A percentile compares a stretch with the other conserved stretches of the same genome.
Evolutionary conservation across 2,113 vertebrate genomes (phyloP).

Genomic region (Phaethon lepturus): DNA sequence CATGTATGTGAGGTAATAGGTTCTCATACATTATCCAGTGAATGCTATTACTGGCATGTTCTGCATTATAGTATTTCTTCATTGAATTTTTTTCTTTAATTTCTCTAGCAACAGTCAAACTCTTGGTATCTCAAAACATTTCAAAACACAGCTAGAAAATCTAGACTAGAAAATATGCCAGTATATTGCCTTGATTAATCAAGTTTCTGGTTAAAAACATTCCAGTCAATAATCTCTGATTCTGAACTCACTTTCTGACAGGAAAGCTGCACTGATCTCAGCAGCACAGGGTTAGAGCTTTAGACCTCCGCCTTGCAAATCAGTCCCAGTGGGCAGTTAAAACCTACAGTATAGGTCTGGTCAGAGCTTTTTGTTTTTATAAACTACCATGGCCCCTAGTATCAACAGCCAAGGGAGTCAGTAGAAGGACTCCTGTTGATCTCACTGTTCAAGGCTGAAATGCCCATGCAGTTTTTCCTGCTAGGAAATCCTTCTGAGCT

Average conservation of each 20-base stretch:
- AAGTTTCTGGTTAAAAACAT: neutral
- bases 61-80: neutral
- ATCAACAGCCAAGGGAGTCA: neutral
- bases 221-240: neutral
- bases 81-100: neutral
- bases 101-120: neutral
- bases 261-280: neutral
- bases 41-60: neutral
- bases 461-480: neutral
- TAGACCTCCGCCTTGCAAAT: neutral
- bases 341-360: neutral
- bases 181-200: neutral
- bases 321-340: neutral
- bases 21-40: neutral
- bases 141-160: neutral
- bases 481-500: neutral
- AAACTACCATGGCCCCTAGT: neutral
- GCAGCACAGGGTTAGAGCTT: accelerated
- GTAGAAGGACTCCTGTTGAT: neutral
- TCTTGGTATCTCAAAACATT: neutral
- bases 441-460: neutral
- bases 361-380: neutral
- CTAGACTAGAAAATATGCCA: conserved; percentile 5
- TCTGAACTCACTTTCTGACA: neutral
- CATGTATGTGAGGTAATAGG: neutral